These are phyloP conservation scores for Vanessa cardui DNA, from an alignment of 2,888 invertebrate genomes.

Conservation along the genomic window DNA sequence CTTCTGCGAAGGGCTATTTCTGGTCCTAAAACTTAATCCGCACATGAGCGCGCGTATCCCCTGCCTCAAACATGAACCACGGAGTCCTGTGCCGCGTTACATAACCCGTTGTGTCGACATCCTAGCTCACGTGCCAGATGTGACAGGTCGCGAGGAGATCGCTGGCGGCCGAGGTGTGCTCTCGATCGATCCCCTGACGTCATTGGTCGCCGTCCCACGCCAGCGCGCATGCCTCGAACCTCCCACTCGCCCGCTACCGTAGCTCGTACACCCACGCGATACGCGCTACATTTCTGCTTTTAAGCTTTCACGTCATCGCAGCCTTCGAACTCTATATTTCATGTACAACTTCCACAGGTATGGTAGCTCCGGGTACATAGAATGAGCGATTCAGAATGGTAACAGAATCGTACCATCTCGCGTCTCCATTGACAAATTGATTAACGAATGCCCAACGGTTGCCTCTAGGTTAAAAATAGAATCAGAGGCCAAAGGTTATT, in stretches of 20 bases:
- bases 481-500: conserved; percentile 17
- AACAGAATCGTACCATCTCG: conserved; percentile 48
- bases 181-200: conserved; percentile 76
- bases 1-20: conserved; percentile 98
- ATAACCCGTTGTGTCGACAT: conserved; percentile 57
- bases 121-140: conserved; percentile 58
- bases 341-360: conserved; percentile 14
- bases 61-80: conserved; percentile 59
- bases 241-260: conserved; percentile 41
- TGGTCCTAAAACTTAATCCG: conserved; percentile 97
- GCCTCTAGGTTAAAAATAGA: conserved; percentile 41
- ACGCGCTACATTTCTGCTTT: conserved; percentile 44
- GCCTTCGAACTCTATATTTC: neutral
- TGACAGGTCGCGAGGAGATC: conserved; percentile 54
- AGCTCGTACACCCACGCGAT: conserved; percentile 8
- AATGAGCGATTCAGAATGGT: conserved; percentile 42
- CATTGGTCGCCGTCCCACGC: conserved; percentile 54
- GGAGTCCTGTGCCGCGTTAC: conserved; percentile 55
- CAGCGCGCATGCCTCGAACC: conserved; percentile 48
- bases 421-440: conserved; percentile 72
- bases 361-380: conserved; percentile 1
- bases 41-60: conserved; percentile 90
- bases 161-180: conserved; percentile 42
- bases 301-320: neutral
- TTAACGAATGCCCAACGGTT: conserved; percentile 55